Conservation (phyloP, 2,797 vertebrate species). For the Eutrigla gurnardus region DNA sequence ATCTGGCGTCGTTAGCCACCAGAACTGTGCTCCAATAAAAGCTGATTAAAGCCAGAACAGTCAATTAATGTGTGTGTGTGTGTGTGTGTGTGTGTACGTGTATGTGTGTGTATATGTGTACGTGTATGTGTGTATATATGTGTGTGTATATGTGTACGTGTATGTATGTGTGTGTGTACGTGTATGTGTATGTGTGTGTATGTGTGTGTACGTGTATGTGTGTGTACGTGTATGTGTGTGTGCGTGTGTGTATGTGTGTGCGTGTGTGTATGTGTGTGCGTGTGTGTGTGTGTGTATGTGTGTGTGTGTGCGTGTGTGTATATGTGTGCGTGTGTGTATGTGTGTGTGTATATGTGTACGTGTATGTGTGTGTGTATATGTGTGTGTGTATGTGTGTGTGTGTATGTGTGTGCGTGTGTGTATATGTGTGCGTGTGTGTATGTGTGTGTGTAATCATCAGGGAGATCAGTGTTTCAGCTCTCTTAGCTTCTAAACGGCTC, state of each 20-base stretch:
- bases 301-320: constrained; percentile 21
- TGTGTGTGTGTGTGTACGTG: constrained; percentile 26
- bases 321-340: constrained; percentile 23
- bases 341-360: constrained; percentile 12
- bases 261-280: constrained; percentile 24
- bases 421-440: not conserved
- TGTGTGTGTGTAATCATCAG: constrained; percentile 14
- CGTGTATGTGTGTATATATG: constrained; percentile 12
- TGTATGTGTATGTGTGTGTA: constrained; percentile 19
- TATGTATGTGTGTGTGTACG: constrained; percentile 9
- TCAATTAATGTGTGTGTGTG: constrained; percentile 35
- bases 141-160: not conserved
- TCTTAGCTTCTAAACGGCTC: constrained; percentile 2
- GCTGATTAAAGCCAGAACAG: constrained; percentile 64
- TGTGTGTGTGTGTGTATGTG: constrained; percentile 27
- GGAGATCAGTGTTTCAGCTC: constrained; percentile 1
- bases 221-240: not conserved
- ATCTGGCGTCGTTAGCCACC: constrained; percentile 54
- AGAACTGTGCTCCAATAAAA: constrained; percentile 67
- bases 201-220: constrained; percentile 16
- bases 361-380: not conserved
- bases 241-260: constrained; percentile 14
- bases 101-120: constrained; percentile 24
- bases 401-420: constrained; percentile 17
- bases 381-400: constrained; percentile 19